These are phyloP conservation scores for Epicampocera succincta DNA, from an alignment of 2,888 invertebrate genomes.

Conservation along the genomic window DNA sequence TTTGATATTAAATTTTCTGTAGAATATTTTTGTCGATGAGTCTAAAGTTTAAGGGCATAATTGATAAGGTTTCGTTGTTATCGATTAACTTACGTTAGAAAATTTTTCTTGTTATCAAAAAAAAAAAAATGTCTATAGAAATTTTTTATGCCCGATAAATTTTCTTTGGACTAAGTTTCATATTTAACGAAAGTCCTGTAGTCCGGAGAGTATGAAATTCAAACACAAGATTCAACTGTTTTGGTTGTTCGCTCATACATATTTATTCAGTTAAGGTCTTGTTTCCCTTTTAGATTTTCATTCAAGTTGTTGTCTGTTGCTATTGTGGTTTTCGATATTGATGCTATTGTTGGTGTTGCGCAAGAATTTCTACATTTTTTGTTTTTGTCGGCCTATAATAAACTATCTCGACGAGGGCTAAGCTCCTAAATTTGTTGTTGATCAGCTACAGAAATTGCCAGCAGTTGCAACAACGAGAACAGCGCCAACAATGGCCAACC, in stretches of 20 bases:
- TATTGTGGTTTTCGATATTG: constrained; percentile 16
- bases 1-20: too few relatives aligned
- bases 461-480: constrained; percentile 24
- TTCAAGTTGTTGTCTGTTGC: constrained; percentile 18
- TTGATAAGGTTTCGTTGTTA: too few relatives aligned
- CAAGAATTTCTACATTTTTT: neutral
- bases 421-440: constrained; percentile 66
- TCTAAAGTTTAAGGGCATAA: too few relatives aligned
- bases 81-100: too few relatives aligned
- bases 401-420: constrained; percentile 59
- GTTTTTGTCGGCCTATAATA: constrained; percentile 21
- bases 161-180: too few relatives aligned
- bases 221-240: neutral
- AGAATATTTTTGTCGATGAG: too few relatives aligned
- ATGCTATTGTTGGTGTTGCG: neutral
- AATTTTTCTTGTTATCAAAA: too few relatives aligned
- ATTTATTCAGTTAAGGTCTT: neutral
- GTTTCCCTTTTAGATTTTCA: neutral
- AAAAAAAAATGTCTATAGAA: too few relatives aligned
- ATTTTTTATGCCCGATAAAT: too few relatives aligned
- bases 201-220: too few relatives aligned
- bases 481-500: constrained; percentile 30
- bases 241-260: neutral
- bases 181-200: too few relatives aligned
- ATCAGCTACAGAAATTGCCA: constrained; percentile 43